A percentile compares a stretch with the other conserved stretches of the same genome.
phyloP scores from a whole-genome alignment of 2,888 invertebrate species.

The Lobophora halterata region DNA sequence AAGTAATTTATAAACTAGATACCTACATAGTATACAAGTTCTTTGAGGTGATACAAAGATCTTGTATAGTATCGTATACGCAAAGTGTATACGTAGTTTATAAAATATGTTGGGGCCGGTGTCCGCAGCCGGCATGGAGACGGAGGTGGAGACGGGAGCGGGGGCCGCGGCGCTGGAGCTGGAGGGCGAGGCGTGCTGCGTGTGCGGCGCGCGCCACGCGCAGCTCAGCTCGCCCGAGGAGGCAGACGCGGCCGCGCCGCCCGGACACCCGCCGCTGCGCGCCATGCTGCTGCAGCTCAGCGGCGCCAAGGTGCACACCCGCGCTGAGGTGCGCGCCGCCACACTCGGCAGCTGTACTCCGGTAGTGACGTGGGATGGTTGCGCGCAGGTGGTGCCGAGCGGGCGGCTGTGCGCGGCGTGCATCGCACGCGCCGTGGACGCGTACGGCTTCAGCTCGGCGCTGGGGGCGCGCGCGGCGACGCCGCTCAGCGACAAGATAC shows the following conservation, averaged over 20 bases:
- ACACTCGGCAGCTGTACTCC: constrained; percentile 55
- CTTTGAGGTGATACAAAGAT: no score
- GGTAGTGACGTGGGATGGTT: constrained; percentile 54
- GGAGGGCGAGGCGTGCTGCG: constrained; percentile 53
- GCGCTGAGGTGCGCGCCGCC: constrained; percentile 62
- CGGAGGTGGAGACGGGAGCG: constrained; percentile 1
- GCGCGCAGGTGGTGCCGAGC: constrained; percentile 60
- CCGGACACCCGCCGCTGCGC: constrained; percentile 53
- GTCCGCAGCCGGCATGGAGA: neutral
- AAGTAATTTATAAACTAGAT: no score
- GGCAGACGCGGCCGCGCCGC: constrained; percentile 49
- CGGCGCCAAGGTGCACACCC: constrained; percentile 61
- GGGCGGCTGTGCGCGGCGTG: constrained; percentile 60
- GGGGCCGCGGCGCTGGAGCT: constrained; percentile 39
- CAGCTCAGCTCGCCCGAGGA: constrained; percentile 64
- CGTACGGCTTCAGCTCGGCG: constrained; percentile 58
- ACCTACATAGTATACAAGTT: no score
- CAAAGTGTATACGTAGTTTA: no score
- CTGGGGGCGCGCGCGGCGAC: constrained; percentile 48
- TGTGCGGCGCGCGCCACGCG: constrained; percentile 52
- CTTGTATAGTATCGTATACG: no score
- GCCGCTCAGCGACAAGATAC: constrained; percentile 68
- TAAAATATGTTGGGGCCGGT: no score
- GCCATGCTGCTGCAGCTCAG: constrained; percentile 67
- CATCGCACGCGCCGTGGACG: constrained; percentile 56